These are phyloP conservation scores for Dolichomitus sp. DNA, from an alignment of 2,888 invertebrate genomes.

Conservation along the genomic window DNA sequence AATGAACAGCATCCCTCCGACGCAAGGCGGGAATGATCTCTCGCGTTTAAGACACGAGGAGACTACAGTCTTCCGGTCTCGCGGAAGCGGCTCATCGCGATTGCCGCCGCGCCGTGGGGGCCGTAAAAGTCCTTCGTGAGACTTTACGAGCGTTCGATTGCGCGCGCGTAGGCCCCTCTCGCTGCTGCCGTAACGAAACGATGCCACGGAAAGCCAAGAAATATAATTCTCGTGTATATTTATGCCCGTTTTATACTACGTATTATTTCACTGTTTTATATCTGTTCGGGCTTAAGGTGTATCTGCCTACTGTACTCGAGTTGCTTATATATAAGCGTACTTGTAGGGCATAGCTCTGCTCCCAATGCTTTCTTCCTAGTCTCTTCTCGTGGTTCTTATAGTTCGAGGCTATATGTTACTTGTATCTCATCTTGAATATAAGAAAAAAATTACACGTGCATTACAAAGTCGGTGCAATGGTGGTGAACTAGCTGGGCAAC, in stretches of 20 bases:
- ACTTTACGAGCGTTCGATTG: conserved; percentile 68
- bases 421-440: conserved; percentile 35
- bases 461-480: conserved; percentile 34
- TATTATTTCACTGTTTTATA: conserved; percentile 66
- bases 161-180: conserved; percentile 21
- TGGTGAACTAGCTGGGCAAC: neutral
- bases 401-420: conserved; percentile 34
- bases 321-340: conserved; percentile 25
- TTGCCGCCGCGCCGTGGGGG: conserved; percentile 47
- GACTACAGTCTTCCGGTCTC: conserved; percentile 57
- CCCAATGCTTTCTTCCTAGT: conserved; percentile 42
- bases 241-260: conserved; percentile 65
- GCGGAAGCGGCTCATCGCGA: conserved; percentile 59
- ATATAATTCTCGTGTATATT: conserved; percentile 68
- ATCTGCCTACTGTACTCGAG: conserved; percentile 34
- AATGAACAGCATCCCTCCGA: conserved; percentile 10
- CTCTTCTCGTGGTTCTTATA: conserved; percentile 33
- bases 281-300: conserved; percentile 39
- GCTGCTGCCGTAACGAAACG: conserved; percentile 50
- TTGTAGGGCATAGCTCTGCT: conserved; percentile 4
- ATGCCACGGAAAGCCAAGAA: conserved; percentile 51
- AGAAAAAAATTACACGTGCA: conserved; percentile 23
- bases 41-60: conserved; percentile 17
- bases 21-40: conserved; percentile 19
- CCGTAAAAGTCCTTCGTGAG: conserved; percentile 66